A percentile compares a stretch with the other conserved stretches of the same genome.
These are phyloP conservation scores for Echinometra lucunter DNA, from an alignment of 53 echinoderm and acorn worm species.

Conservation along the genomic window DNA sequence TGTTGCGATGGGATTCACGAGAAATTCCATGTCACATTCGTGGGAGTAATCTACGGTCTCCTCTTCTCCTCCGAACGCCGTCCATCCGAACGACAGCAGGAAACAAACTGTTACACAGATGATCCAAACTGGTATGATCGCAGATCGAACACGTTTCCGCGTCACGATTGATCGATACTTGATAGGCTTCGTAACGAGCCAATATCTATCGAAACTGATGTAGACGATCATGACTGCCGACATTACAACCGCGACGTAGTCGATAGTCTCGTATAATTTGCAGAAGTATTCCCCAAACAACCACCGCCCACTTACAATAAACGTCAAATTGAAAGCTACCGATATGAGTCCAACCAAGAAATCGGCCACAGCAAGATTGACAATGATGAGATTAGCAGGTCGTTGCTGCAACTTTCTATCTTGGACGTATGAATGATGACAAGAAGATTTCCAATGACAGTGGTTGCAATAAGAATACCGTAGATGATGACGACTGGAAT, in stretches of 20 bases:
- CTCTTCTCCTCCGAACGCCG: neutral
- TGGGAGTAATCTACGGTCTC: neutral
- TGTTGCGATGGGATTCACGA: neutral
- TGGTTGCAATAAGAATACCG: constrained; percentile 19
- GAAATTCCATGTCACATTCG: neutral
- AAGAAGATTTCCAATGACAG: constrained; percentile 13
- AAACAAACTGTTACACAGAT: no score
- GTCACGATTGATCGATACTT: constrained; percentile 44
- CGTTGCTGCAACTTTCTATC: constrained; percentile 25
- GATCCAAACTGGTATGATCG: constrained; percentile 26
- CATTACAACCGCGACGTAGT: neutral
- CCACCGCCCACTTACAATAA: constrained; percentile 14
- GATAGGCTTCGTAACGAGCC: neutral
- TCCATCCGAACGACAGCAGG: neutral
- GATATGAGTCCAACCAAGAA: constrained; percentile 18
- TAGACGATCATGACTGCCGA: constrained; percentile 12
- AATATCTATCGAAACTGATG: constrained; percentile 51
- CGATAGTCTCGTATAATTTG: constrained; percentile 8
- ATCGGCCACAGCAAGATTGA: constrained; percentile 38
- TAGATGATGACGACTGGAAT: constrained; percentile 23
- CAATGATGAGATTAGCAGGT: neutral
- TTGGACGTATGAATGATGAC: constrained; percentile 45
- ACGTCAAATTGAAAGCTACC: neutral
- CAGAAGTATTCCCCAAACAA: constrained; percentile 6
- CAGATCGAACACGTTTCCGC: constrained; percentile 20